A percentile compares a stretch with the other conserved stretches of the same genome.
These are phyloP conservation scores for Folsomia candida DNA, from an alignment of 2,888 invertebrate genomes.

Conservation along the genomic window DNA sequence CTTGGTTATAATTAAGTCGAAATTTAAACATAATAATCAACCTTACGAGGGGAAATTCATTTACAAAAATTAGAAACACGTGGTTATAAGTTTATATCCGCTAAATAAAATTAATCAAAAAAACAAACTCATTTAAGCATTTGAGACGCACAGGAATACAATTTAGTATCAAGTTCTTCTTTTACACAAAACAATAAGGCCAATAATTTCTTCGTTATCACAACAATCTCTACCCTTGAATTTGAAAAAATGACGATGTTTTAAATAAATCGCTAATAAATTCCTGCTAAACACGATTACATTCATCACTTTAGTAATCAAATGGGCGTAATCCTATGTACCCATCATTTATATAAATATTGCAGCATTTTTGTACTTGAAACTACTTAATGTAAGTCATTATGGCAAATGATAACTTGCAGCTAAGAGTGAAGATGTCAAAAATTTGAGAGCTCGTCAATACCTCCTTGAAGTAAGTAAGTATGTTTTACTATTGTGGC, in stretches of 20 bases:
- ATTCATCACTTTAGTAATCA: too few species aligned
- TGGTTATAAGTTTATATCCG: neutral
- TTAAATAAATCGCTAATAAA: neutral
- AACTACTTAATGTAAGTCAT: slow-evolving; percentile 21
- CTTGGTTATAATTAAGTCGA: neutral
- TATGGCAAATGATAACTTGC: neutral
- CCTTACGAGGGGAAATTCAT: neutral
- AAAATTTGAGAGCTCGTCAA: neutral
- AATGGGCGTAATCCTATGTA: too few species aligned
- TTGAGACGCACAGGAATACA: neutral
- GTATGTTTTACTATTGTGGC: neutral
- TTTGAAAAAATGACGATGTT: neutral
- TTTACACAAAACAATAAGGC: too few species aligned
- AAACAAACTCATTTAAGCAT: neutral
- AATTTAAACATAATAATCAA: neutral
- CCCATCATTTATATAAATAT: slow-evolving; percentile 10
- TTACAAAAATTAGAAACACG: neutral
- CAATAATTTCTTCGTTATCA: neutral
- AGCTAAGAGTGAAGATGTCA: neutral
- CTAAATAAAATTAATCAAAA: neutral
- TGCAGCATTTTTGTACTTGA: slow-evolving; percentile 37
- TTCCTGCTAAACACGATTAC: neutral
- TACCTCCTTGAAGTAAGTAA: neutral
- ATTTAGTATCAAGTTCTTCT: neutral
- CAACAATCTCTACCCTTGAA: neutral